Base-by-base conservation (phyloP, 2,797 vertebrate genomes). In the Bradypodion pumilum region DNA sequence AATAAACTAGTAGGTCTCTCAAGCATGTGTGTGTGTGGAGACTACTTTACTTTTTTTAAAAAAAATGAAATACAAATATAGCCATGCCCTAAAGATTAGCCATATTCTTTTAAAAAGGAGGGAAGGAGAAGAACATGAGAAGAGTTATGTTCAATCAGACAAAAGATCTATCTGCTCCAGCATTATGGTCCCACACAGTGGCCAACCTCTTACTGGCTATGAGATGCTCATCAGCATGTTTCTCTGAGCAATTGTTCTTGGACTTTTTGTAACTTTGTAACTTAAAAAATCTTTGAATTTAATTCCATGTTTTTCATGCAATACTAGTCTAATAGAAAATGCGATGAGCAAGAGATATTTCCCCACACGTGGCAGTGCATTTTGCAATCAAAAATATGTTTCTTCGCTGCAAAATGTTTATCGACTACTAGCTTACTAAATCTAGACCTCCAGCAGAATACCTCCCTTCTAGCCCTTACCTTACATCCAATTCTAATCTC, bases 1-100 rank as follows among this genome's bases (percentile, higher is more conserved):
- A 93, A 93, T 94, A 89, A 84, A 92, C 89, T 92, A 90, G 91
- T 95, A 93, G 93, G 92, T 94, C 95, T 89, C 92, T 93, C 87
- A 90, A 91, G 91, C 21, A 32, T 91, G 91, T n/a, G n/a, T n/a
- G n/a, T n/a, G n/a, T n/a, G n/a, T n/a, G 74, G 8, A 60, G 84
- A 89, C 80, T 76, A 44, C 29, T 25, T 87, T 74, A 78, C 69
- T 85, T 75, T 85, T n/a, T n/a, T n/a, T n/a, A n/a, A 91, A 29
- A 27, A 63, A 82, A 59, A 89, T 21, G 23, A 44, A 6, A 25
- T 5, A 44, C 56, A 70, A 83, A 83, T 91, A 84, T 7, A 3
- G 87, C 89, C 92, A 92, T 86, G 86, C 85, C 86, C 86, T 42
- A 37, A 70, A 76, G 92, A 89, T 82, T 2, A 15, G 63, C 9